A percentile compares a stretch with the other conserved stretches of the same genome.
Conservation (phyloP, 2,888 invertebrate genomes). For the Pycnomerus fuliginosus region DNA sequence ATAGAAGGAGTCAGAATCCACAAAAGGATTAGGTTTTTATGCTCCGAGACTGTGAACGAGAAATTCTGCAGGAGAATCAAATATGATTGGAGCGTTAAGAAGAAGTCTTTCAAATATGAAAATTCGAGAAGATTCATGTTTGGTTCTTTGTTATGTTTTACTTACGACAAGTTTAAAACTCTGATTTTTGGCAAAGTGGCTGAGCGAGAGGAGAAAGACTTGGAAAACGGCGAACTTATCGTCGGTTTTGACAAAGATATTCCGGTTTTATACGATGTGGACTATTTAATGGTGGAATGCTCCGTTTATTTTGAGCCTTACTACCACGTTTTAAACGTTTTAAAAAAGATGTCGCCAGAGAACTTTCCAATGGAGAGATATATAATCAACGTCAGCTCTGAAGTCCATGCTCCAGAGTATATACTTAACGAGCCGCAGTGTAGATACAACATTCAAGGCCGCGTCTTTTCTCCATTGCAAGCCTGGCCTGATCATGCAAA, state of each 20-base stretch:
- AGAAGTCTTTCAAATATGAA: slow-evolving; percentile 52
- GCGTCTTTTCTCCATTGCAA: slow-evolving; percentile 14
- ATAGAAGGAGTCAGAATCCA: slow-evolving; percentile 30
- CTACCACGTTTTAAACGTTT: slow-evolving; percentile 68
- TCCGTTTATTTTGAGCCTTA: slow-evolving; percentile 83
- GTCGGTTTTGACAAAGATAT: slow-evolving; percentile 58
- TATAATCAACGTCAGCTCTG: slow-evolving; percentile 58
- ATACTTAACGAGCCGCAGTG: neutral
- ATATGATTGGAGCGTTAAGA: slow-evolving; percentile 32
- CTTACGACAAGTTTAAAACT: slow-evolving; percentile 66
- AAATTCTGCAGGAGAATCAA: slow-evolving; percentile 27
- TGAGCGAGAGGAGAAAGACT: slow-evolving; percentile 56
- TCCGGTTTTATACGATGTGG: slow-evolving; percentile 49
- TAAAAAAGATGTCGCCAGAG: slow-evolving; percentile 59
- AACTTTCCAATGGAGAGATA: slow-evolving; percentile 69
- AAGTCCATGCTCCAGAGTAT: slow-evolving; percentile 43
- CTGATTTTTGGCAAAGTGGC: slow-evolving; percentile 70
- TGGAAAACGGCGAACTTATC: slow-evolving; percentile 58
- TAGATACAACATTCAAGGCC: slow-evolving; percentile 22
- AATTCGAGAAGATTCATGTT: slow-evolving; percentile 63
- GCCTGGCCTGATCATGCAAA: slow-evolving; percentile 2
- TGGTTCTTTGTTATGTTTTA: slow-evolving; percentile 74
- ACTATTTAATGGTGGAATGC: slow-evolving; percentile 71
- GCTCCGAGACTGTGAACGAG: slow-evolving; percentile 27
- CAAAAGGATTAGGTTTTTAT: slow-evolving; percentile 24